Base-by-base conservation (phyloP, 2,113 vertebrate genomes). In the Syngnathus typhle region DNA sequence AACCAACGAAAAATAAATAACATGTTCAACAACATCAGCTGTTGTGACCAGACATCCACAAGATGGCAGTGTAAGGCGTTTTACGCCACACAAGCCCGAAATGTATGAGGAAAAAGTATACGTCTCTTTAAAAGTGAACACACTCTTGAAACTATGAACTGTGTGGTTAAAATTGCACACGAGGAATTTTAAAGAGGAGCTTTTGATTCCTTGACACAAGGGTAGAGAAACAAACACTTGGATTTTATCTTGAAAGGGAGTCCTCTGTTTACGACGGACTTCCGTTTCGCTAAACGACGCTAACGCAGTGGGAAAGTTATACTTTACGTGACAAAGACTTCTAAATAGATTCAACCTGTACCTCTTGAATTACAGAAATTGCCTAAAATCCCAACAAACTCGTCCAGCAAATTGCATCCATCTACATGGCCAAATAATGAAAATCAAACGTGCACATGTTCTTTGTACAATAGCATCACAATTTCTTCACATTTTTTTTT, bases 1-100 rank as follows among this genome's bases (percentile, higher is more conserved):
- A 54, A 23, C 27, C 1, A 27, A 32, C 27, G 15, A 11, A 39
- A 21, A 23, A 47, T 47, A 47, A 47, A 7, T 9, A 49, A 23
- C 10, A 13, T 55, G 11, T 55, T 15, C 11, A 55, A 27, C 13
- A 41, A 71, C 60, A 21, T 51, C n/a, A 8, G 7, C 39, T 66
- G 18, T 71, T 23, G 46, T 41, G 19, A 64, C 60, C 3, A 7
- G 8, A 72, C 9, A 39, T 64, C 87, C 85, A 87, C 83, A 70
- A 78, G 85, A 75, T 65, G 87, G 79, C 78, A 82, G 80, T 76
- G 68, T 85, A 62, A 67, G 46, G 21, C 5, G 11, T 55, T 27
- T 55, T 32, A 27, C 21, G 2, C 6, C 11, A 23, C 23, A 4
- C 54, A 55, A 27, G 11, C 32, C 27, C 21, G 7, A 16, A 56